Percentiles rank a stretch among this genome's conserved stretches.
Evolutionary conservation across 2,797 vertebrate genomes (phyloP).

Genomic region (Chelon auratus): DNA sequence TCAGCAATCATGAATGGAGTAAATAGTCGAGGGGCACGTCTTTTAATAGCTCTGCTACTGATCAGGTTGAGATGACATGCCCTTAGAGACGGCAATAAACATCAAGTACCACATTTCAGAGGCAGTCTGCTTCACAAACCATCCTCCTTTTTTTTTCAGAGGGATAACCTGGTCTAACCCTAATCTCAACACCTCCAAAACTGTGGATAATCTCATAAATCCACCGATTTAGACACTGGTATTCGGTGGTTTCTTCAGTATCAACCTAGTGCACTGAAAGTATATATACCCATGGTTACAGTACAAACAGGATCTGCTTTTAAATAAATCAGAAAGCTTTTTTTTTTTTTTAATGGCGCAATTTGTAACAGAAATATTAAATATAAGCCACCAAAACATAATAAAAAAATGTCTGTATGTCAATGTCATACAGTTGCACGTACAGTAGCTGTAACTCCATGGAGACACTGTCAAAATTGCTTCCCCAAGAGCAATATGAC

Average conservation of each 20-base stretch:
- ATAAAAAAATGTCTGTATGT: neutral
- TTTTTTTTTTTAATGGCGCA: no score
- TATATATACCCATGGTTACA: neutral
- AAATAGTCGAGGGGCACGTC: conserved; percentile 18
- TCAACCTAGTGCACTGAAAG: neutral
- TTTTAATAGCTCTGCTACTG: conserved; percentile 27
- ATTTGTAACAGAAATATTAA: neutral
- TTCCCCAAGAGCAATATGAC: neutral
- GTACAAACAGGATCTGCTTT: neutral
- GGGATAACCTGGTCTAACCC: neutral
- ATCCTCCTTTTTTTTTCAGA: neutral
- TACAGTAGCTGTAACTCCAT: neutral
- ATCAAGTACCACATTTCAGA: neutral
- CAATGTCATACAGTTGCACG: neutral
- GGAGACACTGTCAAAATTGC: neutral
- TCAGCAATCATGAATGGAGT: conserved; percentile 54
- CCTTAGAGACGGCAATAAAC: conserved; percentile 9
- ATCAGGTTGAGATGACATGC: conserved; percentile 11
- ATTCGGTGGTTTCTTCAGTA: neutral
- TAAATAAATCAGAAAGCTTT: neutral
- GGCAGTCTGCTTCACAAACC: neutral
- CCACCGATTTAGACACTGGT: neutral
- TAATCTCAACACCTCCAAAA: neutral
- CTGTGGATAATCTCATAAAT: neutral
- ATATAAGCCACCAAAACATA: no score